Evolutionary conservation across 2,113 vertebrate genomes (phyloP), one percentile per base, ranked within the genome.

Genomic region (Datnioides undecimradiatus): DNA sequence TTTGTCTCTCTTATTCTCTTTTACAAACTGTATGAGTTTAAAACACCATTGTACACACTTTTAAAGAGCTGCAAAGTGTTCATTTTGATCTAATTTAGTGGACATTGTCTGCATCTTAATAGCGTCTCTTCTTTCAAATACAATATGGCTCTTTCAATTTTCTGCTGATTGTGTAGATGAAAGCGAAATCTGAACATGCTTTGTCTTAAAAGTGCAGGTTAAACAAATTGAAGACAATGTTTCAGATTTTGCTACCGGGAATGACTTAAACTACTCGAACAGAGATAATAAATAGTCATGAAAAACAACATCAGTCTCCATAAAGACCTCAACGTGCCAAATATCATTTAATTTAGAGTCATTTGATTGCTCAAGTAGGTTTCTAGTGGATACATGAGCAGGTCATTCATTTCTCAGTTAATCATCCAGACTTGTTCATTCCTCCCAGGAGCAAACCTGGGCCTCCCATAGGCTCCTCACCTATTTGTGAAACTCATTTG

Each of bases 401-500:
- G 92, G 92, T 94, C 90, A 92, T 93, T 93, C 86, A 92, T 84
- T 92, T 87, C 91, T 93, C 90, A 88, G 91, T 93, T 94, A 94
- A 92, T 94, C 90, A 93, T 90, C 90, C 82, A 86, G 87, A 89
- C 87, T 90, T 91, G 90, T 90, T 91, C 85, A 80, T 87, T 73
- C 70, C 77, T 90, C 91, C 91, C 89, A 84, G 85, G 89, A 91
- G 89, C 85, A 82, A 90, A 89, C 91, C 89, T 88, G 83, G 83
- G 81, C 36, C 91, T 91, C 90, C 91, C 87, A 87, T 84, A 89
- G 88, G 91, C 89, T 91, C 90, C 83, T 90, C 92, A 93, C 91
- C 87, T 90, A 93, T 91, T 94, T 94, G 93, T 94, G 92, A 93
- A 94, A 89, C 92, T 94, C 93, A 93, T 93, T 94, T 92, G 92